Percentiles rank a stretch among this genome's conserved stretches.
Evolutionary conservation across 2,888 invertebrate genomes (phyloP).

Genomic region (Acrocera orbiculus): DNA sequence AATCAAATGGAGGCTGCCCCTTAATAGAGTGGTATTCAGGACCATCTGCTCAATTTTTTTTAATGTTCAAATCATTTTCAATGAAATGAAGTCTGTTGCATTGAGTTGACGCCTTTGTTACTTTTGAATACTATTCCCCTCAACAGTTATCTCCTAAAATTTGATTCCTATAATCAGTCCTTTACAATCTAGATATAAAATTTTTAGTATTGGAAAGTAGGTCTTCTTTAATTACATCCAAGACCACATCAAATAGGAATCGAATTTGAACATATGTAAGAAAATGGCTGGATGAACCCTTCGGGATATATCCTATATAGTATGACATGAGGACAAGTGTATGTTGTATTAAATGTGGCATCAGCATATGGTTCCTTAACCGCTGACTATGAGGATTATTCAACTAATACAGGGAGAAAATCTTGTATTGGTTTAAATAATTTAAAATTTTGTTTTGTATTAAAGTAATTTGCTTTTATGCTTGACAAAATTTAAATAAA

Average conservation of each 20-base stretch:
- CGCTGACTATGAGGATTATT: too few relatives aligned
- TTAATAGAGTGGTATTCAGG: conserved; percentile 17
- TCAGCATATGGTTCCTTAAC: conserved; percentile 26
- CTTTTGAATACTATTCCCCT: neutral
- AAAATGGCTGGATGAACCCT: conserved; percentile 2
- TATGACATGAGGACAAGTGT: conserved; percentile 27
- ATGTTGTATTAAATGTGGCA: conserved; percentile 32
- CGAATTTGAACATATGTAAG: conserved; percentile 8
- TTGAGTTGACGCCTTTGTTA: conserved; percentile 6
- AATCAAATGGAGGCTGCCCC: conserved; percentile 29
- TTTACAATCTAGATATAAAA: conserved; percentile 4
- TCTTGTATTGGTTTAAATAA: too few relatives aligned
- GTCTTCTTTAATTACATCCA: conserved; percentile 7
- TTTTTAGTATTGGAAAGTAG: neutral
- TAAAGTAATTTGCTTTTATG: too few relatives aligned
- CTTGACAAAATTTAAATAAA: too few relatives aligned
- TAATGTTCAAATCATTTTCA: conserved; percentile 4
- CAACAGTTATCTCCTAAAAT: conserved; percentile 4
- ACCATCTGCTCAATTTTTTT: conserved; percentile 18
- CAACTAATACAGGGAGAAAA: too few relatives aligned
- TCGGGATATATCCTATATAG: conserved; percentile 1
- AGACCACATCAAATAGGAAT: conserved; percentile 5
- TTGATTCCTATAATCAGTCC: conserved; percentile 10
- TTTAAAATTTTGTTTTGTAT: too few relatives aligned
- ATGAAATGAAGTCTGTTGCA: conserved; percentile 4